phyloP scores from a whole-genome alignment of 2,797 vertebrate genomes.

The Rachycentron canadum region DNA sequence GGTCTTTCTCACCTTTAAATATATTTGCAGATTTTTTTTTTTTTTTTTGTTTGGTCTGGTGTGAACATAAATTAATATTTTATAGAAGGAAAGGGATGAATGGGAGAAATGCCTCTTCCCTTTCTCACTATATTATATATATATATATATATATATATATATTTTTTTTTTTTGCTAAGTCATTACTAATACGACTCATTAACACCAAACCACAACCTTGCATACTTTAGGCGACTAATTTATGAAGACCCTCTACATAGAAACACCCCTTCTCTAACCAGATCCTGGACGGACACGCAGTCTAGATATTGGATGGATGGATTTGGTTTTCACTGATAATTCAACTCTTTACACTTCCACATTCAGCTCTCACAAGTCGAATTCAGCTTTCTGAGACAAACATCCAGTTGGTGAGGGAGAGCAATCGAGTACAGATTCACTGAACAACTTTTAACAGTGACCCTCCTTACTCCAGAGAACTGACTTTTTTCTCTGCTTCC shows the following conservation, averaged over 20 bases:
- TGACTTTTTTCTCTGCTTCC: background rate
- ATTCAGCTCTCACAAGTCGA: too few relatives aligned
- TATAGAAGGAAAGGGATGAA: background rate
- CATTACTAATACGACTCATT: background rate
- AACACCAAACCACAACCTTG: background rate
- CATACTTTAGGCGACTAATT: background rate
- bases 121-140: too few relatives aligned
- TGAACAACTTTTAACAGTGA: too few relatives aligned
- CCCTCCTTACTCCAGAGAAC: background rate
- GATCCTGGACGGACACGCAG: too few relatives aligned
- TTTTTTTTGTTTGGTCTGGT: background rate
- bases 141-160: background rate
- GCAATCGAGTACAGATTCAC: too few relatives aligned
- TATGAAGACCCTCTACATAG: background rate
- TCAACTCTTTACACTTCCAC: too few relatives aligned
- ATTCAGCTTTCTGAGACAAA: too few relatives aligned
- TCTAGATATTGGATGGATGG: too few relatives aligned
- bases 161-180: background rate
- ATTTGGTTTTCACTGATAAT: too few relatives aligned
- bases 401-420: too few relatives aligned
- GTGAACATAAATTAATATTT: constrained; percentile 22
- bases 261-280: background rate
- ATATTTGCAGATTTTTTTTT: constrained; percentile 24
- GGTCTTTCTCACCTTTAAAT: constrained; percentile 26
- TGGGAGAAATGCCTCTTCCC: background rate